Conservation (phyloP, 2,888 invertebrate genomes). For the Siphlonurus alternatus region DNA sequence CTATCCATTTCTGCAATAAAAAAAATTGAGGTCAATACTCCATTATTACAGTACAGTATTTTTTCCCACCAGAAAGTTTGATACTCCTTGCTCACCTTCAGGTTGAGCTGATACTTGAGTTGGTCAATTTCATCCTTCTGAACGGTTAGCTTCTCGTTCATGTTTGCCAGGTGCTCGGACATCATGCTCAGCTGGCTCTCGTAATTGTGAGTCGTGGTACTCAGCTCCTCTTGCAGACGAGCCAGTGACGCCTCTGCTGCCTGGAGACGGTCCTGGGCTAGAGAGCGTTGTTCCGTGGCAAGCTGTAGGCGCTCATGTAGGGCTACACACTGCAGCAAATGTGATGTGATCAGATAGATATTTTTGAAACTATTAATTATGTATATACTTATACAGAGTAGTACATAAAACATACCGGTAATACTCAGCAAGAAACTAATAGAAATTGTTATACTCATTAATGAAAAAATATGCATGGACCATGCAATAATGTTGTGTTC, state of each 20-base stretch:
- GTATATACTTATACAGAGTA: too few relatives aligned
- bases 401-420: too few relatives aligned
- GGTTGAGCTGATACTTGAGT: conserved; percentile 40
- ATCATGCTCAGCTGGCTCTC: conserved; percentile 54
- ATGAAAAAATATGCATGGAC: too few relatives aligned
- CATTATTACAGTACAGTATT: too few relatives aligned
- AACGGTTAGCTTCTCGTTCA: conserved; percentile 68
- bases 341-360: too few relatives aligned
- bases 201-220: conserved; percentile 42
- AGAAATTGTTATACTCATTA: too few relatives aligned
- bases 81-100: too few relatives aligned
- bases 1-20: too few relatives aligned
- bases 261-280: conserved; percentile 34
- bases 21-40: too few relatives aligned
- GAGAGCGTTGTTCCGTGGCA: conserved; percentile 33
- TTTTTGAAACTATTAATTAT: background rate
- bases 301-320: conserved; percentile 37
- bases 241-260: conserved; percentile 28
- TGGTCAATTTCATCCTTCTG: conserved; percentile 66
- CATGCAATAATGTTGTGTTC: too few relatives aligned
- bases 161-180: conserved; percentile 58
- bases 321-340: conserved; percentile 29
- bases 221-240: conserved; percentile 48
- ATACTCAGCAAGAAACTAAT: too few relatives aligned
- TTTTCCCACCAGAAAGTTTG: too few relatives aligned